phyloP scores from a whole-genome alignment of 2,113 vertebrate genomes.

The Oryzias javanicus region DNA sequence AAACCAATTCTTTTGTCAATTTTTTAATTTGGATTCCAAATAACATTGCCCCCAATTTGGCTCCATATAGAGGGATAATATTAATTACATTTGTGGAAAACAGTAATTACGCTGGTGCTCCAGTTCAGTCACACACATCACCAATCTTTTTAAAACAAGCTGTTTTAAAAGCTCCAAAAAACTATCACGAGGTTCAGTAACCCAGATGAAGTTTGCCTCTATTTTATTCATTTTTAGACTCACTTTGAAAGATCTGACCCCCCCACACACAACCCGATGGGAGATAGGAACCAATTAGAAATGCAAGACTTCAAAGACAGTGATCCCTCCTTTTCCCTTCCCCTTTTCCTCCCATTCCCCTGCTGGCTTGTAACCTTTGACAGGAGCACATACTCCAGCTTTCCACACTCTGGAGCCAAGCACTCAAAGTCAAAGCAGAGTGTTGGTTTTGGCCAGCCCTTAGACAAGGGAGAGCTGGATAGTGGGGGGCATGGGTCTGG shows the following conservation, averaged over 20 bases:
- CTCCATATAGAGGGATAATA: neutral
- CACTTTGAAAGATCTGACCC: slow-evolving; percentile 7
- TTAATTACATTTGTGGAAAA: neutral
- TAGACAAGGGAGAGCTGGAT: slow-evolving; percentile 50
- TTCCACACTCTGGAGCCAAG: slow-evolving; percentile 60
- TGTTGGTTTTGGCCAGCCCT: slow-evolving; percentile 71
- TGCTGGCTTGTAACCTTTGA: slow-evolving; percentile 64
- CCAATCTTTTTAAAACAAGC: slow-evolving; percentile 13
- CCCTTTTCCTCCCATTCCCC: slow-evolving; percentile 22
- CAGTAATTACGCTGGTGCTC: slow-evolving; percentile 1
- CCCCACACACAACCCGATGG: slow-evolving; percentile 6
- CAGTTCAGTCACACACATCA: slow-evolving; percentile 17
- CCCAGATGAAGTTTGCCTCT: slow-evolving; percentile 45
- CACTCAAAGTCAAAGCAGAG: slow-evolving; percentile 66
- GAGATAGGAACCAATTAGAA: slow-evolving; percentile 22
- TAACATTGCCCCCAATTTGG: too few species aligned
- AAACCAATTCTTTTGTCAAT: too few species aligned
- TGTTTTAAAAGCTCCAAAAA: slow-evolving; percentile 56
- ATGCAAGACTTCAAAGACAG: slow-evolving; percentile 19
- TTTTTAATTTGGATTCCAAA: too few species aligned
- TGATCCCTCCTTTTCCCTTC: slow-evolving; percentile 9
- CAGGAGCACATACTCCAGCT: slow-evolving; percentile 60
- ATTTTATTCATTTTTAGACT: slow-evolving; percentile 13
- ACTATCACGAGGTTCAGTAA: slow-evolving; percentile 36
- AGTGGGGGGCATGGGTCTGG: slow-evolving; percentile 28